A percentile compares a stretch with the other conserved stretches of the same genome.
Conservation (phyloP, 35 echinoderm and acorn worm species). For the Ophiothrix spiculata region DNA sequence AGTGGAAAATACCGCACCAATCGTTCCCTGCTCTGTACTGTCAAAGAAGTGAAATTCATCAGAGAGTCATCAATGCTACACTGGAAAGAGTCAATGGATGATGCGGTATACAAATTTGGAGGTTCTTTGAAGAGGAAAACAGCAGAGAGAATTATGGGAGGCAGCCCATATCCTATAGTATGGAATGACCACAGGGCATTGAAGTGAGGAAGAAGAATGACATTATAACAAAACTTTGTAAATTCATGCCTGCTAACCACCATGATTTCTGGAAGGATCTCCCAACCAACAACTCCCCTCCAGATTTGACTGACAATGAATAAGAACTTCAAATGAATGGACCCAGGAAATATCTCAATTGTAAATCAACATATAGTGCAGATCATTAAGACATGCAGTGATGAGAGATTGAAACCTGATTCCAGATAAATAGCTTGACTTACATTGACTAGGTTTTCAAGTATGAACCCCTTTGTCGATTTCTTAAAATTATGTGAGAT, state of each 20-base stretch:
- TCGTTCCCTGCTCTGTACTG: background rate
- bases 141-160: constrained; percentile 3
- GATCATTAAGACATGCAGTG: no score
- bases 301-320: background rate
- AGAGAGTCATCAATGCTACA: background rate
- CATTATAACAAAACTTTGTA: background rate
- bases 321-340: background rate
- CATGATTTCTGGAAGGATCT: background rate
- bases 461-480: no score
- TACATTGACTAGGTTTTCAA: no score
- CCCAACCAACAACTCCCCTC: background rate
- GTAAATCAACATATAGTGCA: no score
- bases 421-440: no score
- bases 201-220: background rate
- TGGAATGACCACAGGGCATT: background rate
- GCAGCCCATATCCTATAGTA: background rate
- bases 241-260: background rate
- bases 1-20: constrained; percentile 14
- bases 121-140: constrained; percentile 25
- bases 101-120: background rate
- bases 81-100: constrained; percentile 22
- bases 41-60: constrained; percentile 17
- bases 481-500: no score
- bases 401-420: no score
- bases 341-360: no score